Evolutionary conservation across 2,113 vertebrate species (phyloP), one percentile per base, ranked within the genome.

Genomic region (Myanophis thanlyinensis): DNA sequence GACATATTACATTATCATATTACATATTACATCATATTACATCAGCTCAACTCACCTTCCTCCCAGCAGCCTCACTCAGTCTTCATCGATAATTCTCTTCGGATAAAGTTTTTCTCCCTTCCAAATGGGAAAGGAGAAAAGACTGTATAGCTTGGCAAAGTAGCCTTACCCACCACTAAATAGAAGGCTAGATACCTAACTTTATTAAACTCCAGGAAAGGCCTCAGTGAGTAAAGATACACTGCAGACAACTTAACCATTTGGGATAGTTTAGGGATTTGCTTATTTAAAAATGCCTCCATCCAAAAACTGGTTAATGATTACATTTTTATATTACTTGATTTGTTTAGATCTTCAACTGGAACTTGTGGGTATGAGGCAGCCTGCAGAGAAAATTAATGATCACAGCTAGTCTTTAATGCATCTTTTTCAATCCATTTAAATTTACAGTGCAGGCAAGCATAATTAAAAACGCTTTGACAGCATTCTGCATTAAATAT

Each of bases 11-110:
- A n/a, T n/a, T n/a, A n/a, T n/a, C n/a, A n/a, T n/a, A n/a, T n/a
- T n/a, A n/a, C n/a, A n/a, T n/a, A n/a, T n/a, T n/a, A n/a, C n/a
- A 89, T 93, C 95, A 94, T 96, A 96, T 96, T 96, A 92, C 96
- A 95, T 95, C 96, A 96, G 91, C 53, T 49, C 67, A 93, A 90
- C 91, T 87, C 90, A 92, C 49, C 89, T 93, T 73, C 89, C 93
- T 93, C 86, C 73, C 15, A 91, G 91, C 92, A 95, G 93, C 91
- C 94, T 90, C 80, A 92, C 4, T 91, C 73, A 84, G 54, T 92
- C 62, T 89, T 94, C 95, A 94, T 94, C 89, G 15, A 25, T 96
- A 90, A 88, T 95, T 91, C 35, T 84, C 91, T 95, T 93, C 85
- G 92, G 91, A 47, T 47, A 96, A 96, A 95, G 73, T 93, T 95